phyloP scores from a whole-genome alignment of 37 sponge, comb jelly and placozoan species.

The Agelas oroides region DNA sequence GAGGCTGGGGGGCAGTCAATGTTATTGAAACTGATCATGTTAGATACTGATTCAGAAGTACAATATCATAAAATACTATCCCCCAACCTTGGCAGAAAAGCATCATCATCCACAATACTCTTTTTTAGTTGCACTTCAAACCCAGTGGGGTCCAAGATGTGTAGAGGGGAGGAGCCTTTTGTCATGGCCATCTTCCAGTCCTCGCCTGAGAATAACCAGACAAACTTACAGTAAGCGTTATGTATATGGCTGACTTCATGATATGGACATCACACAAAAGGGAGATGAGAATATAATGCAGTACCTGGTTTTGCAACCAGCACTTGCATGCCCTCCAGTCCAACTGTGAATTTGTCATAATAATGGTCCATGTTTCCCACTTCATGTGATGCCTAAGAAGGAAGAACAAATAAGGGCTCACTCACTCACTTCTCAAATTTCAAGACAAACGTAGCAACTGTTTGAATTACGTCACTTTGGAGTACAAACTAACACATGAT shows the following conservation, averaged over 20 bases:
- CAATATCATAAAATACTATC: background rate
- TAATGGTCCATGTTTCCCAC: constrained; percentile 8
- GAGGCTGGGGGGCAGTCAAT: constrained; percentile 7
- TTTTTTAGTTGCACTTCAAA: constrained; percentile 51
- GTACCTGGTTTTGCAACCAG: constrained; percentile 70
- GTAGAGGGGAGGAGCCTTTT: constrained; percentile 38
- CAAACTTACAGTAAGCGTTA: background rate
- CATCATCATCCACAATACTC: constrained; percentile 68
- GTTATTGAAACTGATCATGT: too few species aligned
- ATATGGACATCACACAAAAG: background rate
- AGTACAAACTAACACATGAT: too few species aligned
- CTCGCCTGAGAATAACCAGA: constrained; percentile 35
- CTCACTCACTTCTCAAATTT: too few species aligned
- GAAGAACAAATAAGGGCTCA: too few species aligned
- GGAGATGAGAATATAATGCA: background rate
- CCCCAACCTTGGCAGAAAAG: constrained; percentile 66
- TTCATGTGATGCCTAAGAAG: too few species aligned
- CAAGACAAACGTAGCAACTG: too few species aligned
- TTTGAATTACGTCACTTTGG: too few species aligned
- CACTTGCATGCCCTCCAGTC: constrained; percentile 73
- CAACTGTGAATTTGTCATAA: constrained; percentile 73
- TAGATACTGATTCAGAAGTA: too few species aligned
- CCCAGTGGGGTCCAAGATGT: constrained; percentile 70
- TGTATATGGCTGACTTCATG: background rate
- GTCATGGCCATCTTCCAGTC: constrained; percentile 62